Conservation (phyloP, 2,113 vertebrate genomes). For the Pterocles burchelli region DNA sequence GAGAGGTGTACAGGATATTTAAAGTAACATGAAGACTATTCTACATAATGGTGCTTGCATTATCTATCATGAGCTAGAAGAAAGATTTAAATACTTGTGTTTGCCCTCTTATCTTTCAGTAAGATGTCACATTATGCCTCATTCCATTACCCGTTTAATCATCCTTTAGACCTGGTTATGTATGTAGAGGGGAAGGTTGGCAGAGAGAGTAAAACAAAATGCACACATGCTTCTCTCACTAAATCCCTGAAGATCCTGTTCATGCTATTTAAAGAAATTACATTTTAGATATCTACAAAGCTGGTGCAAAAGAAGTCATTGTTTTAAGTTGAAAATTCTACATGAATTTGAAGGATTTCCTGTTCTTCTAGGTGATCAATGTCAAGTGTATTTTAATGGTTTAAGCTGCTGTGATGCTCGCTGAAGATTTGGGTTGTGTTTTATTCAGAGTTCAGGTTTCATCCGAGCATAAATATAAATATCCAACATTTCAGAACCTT, state of each 20-base stretch:
- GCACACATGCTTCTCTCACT: background rate
- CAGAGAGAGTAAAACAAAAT: background rate
- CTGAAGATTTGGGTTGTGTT: background rate
- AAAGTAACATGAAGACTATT: background rate
- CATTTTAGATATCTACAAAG: background rate
- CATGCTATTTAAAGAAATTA: background rate
- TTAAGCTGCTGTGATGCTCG: background rate
- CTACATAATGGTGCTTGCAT: background rate
- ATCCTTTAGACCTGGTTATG: background rate
- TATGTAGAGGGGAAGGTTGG: background rate
- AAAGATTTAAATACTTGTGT: slow-evolving; percentile 21
- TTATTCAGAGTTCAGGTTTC: background rate
- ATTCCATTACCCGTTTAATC: slow-evolving; percentile 15
- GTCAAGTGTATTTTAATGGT: background rate
- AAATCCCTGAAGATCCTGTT: background rate
- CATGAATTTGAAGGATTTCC: background rate
- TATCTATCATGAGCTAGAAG: background rate
- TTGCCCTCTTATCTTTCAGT: slow-evolving; percentile 17
- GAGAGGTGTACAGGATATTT: slow-evolving; percentile 9
- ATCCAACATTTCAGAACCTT: background rate
- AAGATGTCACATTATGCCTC: background rate
- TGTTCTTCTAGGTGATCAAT: background rate
- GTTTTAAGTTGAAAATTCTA: background rate
- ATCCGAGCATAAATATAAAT: background rate
- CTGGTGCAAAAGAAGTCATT: background rate